Conservation (phyloP, 2,888 invertebrate genomes). For the Lithophane ornitopus region DNA sequence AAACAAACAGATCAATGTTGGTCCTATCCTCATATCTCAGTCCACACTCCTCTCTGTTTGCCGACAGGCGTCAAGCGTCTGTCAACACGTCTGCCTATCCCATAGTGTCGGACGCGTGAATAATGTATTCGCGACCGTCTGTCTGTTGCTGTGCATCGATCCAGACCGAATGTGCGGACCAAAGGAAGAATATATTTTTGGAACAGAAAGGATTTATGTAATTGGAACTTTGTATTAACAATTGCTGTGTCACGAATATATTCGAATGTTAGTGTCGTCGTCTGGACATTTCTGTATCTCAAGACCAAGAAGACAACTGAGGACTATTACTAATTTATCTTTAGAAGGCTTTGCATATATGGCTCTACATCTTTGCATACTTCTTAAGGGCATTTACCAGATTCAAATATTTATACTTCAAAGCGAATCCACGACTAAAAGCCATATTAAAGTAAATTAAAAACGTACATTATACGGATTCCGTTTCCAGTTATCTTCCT, state of each 20-base stretch:
- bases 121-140: constrained; percentile 58
- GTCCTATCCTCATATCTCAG: constrained; percentile 21
- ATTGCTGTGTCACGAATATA: neutral
- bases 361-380: neutral
- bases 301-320: neutral
- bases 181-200: neutral
- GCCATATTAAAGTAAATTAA: constrained; percentile 7
- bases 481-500: constrained; percentile 1
- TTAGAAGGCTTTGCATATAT: constrained; percentile 2
- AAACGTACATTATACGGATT: constrained; percentile 17
- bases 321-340: neutral
- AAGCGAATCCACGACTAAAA: constrained; percentile 2
- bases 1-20: constrained; percentile 32
- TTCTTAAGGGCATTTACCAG: neutral
- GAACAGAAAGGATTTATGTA: neutral
- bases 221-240: neutral
- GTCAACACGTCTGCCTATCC: constrained; percentile 51
- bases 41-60: constrained; percentile 41
- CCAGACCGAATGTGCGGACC: constrained; percentile 26
- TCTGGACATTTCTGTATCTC: neutral
- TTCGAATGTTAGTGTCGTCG: neutral
- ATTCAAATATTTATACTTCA: constrained; percentile 25
- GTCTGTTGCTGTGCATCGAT: constrained; percentile 54
- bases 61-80: constrained; percentile 36
- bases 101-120: constrained; percentile 47